A percentile compares a stretch with the other conserved stretches of the same genome.
phyloP scores from a whole-genome alignment of 2,113 vertebrate species.

The Aplodontia rufa region DNA sequence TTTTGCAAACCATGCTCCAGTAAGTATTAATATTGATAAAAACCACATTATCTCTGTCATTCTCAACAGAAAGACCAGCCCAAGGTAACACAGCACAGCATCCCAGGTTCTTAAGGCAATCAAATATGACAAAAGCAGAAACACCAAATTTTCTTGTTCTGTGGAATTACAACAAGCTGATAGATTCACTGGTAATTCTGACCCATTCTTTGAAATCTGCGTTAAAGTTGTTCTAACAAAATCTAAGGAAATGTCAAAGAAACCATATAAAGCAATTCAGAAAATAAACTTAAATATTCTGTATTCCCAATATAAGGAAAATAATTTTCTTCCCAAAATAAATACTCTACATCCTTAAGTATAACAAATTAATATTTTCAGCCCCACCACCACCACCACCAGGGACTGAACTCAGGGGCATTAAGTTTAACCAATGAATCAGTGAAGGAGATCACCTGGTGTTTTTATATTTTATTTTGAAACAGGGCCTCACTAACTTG shows the following conservation, averaged over 20 bases:
- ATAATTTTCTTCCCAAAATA: not conserved
- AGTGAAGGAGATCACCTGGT: too few relatives aligned
- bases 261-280: not conserved
- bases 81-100: constrained; percentile 33
- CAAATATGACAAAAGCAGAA: constrained; percentile 30
- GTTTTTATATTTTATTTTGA: too few relatives aligned
- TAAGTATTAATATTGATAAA: constrained; percentile 70
- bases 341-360: not conserved
- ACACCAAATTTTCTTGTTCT: not conserved
- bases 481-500: too few relatives aligned
- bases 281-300: not conserved
- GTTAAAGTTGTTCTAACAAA: not conserved
- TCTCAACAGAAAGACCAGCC: constrained; percentile 17
- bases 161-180: not conserved
- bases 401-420: too few relatives aligned
- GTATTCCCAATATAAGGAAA: not conserved
- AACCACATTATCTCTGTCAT: constrained; percentile 62
- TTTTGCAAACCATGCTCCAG: constrained; percentile 53
- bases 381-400: too few relatives aligned
- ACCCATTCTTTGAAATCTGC: not conserved
- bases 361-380: not conserved
- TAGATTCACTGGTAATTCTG: not conserved
- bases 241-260: not conserved
- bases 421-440: too few relatives aligned
- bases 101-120: not conserved